Percentiles rank a stretch among this genome's conserved stretches.
phyloP scores from a whole-genome alignment of 1,140 invertebrate genomes.

The Drosophila trapezifrons region DNA sequence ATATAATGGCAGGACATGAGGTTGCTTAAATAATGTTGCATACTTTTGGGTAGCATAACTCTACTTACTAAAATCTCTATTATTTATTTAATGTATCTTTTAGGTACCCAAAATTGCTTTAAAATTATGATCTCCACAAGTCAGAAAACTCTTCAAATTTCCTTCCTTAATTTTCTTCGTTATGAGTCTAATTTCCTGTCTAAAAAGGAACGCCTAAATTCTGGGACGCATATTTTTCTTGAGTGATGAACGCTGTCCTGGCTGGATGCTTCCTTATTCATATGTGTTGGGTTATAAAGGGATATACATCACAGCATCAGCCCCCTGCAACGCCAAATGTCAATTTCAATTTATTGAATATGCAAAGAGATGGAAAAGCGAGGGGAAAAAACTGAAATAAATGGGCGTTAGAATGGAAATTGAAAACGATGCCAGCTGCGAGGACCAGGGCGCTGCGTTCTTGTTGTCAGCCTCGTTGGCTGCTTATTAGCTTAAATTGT shows the following conservation, averaged over 20 bases:
- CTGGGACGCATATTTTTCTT: neutral
- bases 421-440: slow-evolving; percentile 55
- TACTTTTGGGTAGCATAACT: neutral
- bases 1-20: neutral
- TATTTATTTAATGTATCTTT: neutral
- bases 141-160: too few relatives aligned
- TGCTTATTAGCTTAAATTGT: slow-evolving; percentile 81
- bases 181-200: neutral
- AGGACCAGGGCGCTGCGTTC: slow-evolving; percentile 23
- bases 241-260: neutral
- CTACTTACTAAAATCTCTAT: neutral
- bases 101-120: too few relatives aligned
- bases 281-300: slow-evolving; percentile 27
- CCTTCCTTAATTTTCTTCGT: too few relatives aligned
- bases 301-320: slow-evolving; percentile 7
- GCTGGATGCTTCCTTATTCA: neutral
- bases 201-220: neutral
- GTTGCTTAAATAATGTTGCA: neutral
- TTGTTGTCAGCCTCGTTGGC: slow-evolving; percentile 47
- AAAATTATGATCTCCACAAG: too few relatives aligned
- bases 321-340: slow-evolving; percentile 45
- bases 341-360: slow-evolving; percentile 74
- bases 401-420: slow-evolving; percentile 57
- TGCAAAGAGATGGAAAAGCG: slow-evolving; percentile 21
- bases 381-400: slow-evolving; percentile 32